These are phyloP conservation scores for Phengaris arion DNA, from an alignment of 2,888 invertebrate species.

Conservation along the genomic window DNA sequence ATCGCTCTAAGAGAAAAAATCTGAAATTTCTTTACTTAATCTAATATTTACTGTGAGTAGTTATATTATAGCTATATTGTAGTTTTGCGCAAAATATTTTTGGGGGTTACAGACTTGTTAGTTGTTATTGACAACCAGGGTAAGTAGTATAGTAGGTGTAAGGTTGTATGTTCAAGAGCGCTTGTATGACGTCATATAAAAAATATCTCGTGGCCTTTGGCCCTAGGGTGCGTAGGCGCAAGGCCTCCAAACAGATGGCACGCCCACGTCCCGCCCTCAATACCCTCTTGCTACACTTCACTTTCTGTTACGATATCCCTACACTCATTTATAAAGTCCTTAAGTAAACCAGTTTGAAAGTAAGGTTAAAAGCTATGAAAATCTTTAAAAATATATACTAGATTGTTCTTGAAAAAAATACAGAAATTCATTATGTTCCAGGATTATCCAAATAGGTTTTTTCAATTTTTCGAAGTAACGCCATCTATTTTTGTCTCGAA, in stretches of 20 bases:
- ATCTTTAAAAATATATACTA: too few species aligned
- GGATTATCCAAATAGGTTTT: not conserved
- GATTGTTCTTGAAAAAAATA: too few species aligned
- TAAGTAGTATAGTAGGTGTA: constrained; percentile 14
- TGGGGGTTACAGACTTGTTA: too few species aligned
- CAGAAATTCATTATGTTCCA: too few species aligned
- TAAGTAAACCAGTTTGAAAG: not conserved
- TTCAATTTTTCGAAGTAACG: constrained; percentile 10
- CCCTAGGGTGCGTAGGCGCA: constrained; percentile 51
- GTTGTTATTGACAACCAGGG: not conserved
- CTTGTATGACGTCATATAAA: constrained; percentile 35
- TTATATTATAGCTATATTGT: too few species aligned
- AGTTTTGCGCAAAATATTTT: not conserved
- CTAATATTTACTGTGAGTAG: too few species aligned
- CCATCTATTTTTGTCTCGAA: constrained; percentile 28
- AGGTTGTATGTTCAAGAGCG: constrained; percentile 30
- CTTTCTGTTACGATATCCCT: constrained; percentile 21
- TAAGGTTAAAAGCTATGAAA: too few species aligned
- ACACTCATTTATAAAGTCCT: not conserved
- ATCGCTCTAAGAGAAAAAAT: not conserved
- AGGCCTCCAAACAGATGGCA: constrained; percentile 61
- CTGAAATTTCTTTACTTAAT: not conserved
- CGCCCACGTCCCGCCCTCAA: constrained; percentile 58
- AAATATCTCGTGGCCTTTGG: constrained; percentile 45
- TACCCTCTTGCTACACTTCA: constrained; percentile 44